phyloP scores from a whole-genome alignment of 1,140 invertebrate species.

The Zaprionus camerounensis region DNA sequence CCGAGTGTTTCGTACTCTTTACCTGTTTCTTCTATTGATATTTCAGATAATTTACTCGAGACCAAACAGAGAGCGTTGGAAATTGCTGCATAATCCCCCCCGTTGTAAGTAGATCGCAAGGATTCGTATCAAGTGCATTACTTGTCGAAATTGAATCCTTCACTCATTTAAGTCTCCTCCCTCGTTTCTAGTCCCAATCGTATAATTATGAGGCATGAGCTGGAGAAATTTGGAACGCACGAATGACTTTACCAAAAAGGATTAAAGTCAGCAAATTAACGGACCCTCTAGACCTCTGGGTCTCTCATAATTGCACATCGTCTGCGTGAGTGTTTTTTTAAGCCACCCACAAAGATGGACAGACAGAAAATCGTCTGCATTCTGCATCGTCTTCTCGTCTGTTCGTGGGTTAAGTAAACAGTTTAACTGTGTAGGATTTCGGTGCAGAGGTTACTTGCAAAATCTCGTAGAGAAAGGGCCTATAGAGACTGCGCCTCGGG shows the following conservation, averaged over 20 bases:
- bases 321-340: slow-evolving; percentile 58
- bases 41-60: slow-evolving; percentile 32
- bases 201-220: slow-evolving; percentile 54
- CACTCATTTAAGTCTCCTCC: slow-evolving; percentile 20
- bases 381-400: slow-evolving; percentile 8
- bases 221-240: slow-evolving; percentile 51
- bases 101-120: slow-evolving; percentile 33
- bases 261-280: slow-evolving; percentile 62
- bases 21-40: slow-evolving; percentile 17
- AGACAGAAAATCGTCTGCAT: slow-evolving; percentile 1
- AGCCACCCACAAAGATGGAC: slow-evolving; percentile 57
- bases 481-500: slow-evolving; percentile 18
- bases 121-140: slow-evolving; percentile 58
- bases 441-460: slow-evolving; percentile 60
- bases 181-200: slow-evolving; percentile 23
- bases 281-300: slow-evolving; percentile 12
- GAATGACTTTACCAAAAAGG: slow-evolving; percentile 65
- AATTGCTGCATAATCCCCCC: slow-evolving; percentile 48
- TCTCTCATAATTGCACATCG: slow-evolving; percentile 47
- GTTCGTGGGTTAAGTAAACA: slow-evolving; percentile 56
- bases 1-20: background rate
- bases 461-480: slow-evolving; percentile 23
- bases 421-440: slow-evolving; percentile 33
- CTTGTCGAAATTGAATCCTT: slow-evolving; percentile 60
- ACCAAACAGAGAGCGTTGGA: slow-evolving; percentile 18